Base-by-base conservation (phyloP, 2,888 invertebrate species). In the Leptinotarsa juncta region DNA sequence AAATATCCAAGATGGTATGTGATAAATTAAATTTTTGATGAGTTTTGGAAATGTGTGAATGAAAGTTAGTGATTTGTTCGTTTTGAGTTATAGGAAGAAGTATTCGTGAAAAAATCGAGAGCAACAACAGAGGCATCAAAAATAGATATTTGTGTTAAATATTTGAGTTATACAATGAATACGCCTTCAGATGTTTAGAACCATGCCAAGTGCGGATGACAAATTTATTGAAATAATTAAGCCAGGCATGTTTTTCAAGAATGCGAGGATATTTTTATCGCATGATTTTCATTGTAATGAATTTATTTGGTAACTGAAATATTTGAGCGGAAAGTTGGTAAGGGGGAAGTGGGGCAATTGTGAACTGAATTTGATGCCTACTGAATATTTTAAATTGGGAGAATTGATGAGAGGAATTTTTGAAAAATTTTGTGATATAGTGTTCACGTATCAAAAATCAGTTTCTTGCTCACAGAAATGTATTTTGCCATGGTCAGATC, bases 1-100 rank as follows among this genome's bases (percentile, higher is more conserved):
- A 77, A 71, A 72, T 42, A 70, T 14, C 48, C 78, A 79, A 74
- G 67, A 79, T 79, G 79, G 79, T 79, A 77, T 60, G 79, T 77
- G 69, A 42, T 23, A 60, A 57, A 42, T 42, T 62, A 10, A 18
- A 32, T 62, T 42, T 62, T 62, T 42, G 7, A 26, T 26, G n/a
- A n/a, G n/a, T 12, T 42, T 15, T 42, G 3, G n/a, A 62, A 15
- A 32, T n/a, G 18, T 18, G 62, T 62, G 62, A 42, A 32, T 62
- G 10, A n/a, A n/a, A 32, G 16, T 5, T 62, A 15, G 62, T 26
- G 26, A 32, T 16, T 62, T 15, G 32, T 32, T 62, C 32, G 62
- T 32, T n/a, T 32, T 16, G 32, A n/a, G 32, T 42, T 57, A 57
- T 2, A 20, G 15, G 14, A 42, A 20, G 18, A 2, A 20, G 23